These are phyloP conservation scores for Nymphalis io DNA, from an alignment of 1,140 invertebrate genomes.

Conservation along the genomic window DNA sequence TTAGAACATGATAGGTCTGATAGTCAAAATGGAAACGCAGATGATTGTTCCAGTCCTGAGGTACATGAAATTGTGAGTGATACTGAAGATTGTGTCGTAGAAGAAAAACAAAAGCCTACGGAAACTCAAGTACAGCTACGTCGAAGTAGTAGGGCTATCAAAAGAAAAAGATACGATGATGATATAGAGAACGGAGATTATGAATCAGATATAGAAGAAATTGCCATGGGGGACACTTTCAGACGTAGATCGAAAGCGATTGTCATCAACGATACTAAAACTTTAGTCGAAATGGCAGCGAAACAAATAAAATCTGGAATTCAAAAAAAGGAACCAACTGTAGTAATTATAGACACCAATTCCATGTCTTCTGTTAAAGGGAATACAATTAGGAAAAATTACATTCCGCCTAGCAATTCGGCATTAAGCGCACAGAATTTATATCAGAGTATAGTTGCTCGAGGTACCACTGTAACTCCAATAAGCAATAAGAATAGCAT, in stretches of 20 bases:
- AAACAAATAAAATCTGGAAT: conserved; percentile 73
- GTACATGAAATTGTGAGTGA: conserved; percentile 57
- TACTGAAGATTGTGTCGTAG: conserved; percentile 50
- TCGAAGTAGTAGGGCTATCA: conserved; percentile 84
- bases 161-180: conserved; percentile 84
- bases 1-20: conserved; percentile 42
- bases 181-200: conserved; percentile 84
- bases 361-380: conserved; percentile 83
- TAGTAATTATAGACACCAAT: conserved; percentile 90
- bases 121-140: conserved; percentile 76
- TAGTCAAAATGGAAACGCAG: conserved; percentile 45
- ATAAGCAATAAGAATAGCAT: conserved; percentile 55
- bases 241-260: conserved; percentile 81
- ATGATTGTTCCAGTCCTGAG: conserved; percentile 42
- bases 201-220: conserved; percentile 84
- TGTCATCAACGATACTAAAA: conserved; percentile 87
- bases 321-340: conserved; percentile 87
- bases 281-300: conserved; percentile 85
- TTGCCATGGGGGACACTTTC: conserved; percentile 83
- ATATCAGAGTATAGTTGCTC: conserved; percentile 69
- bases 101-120: conserved; percentile 49
- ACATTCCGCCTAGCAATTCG: conserved; percentile 36
- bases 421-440: conserved; percentile 55
- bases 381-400: conserved; percentile 43
- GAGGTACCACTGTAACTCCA: conserved; percentile 73